Conservation (phyloP, 2,888 invertebrate species). For the Selenia dentaria region DNA sequence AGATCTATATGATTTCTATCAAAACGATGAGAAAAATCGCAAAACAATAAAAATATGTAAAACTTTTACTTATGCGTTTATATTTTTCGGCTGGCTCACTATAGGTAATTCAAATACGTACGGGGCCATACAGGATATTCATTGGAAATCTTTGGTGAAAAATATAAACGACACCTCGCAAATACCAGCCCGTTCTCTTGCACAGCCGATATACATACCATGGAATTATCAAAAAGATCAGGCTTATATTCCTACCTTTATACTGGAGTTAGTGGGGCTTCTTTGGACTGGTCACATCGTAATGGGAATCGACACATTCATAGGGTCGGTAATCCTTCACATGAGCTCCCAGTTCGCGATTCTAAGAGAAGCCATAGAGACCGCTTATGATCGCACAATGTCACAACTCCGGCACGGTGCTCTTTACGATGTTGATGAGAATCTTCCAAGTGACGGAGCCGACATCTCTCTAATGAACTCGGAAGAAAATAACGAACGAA, state of each 20-base stretch:
- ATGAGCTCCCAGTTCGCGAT: constrained; percentile 73
- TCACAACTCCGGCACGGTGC: constrained; percentile 41
- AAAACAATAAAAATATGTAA: constrained; percentile 57
- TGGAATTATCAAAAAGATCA: constrained; percentile 68
- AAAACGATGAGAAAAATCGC: constrained; percentile 58
- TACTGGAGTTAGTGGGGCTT: constrained; percentile 68
- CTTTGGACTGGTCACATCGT: constrained; percentile 79
- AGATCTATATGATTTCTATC: constrained; percentile 63
- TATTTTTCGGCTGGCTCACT: constrained; percentile 76
- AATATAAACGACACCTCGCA: constrained; percentile 51
- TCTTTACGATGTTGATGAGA: constrained; percentile 32
- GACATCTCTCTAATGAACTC: constrained; percentile 17
- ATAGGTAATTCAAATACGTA: constrained; percentile 70
- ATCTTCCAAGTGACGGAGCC: constrained; percentile 22
- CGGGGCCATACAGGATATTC: constrained; percentile 65
- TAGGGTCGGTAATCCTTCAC: constrained; percentile 71
- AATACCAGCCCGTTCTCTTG: constrained; percentile 60
- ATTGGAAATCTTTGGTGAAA: constrained; percentile 61
- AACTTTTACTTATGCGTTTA: constrained; percentile 62
- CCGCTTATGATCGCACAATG: constrained; percentile 68
- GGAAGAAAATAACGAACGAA: constrained; percentile 48
- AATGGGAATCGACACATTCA: constrained; percentile 75
- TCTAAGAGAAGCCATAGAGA: constrained; percentile 64
- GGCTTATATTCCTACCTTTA: constrained; percentile 64
- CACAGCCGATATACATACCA: constrained; percentile 77